These are phyloP conservation scores for Semnornis frantzii DNA, from an alignment of 2,113 vertebrate genomes.

Conservation along the genomic window DNA sequence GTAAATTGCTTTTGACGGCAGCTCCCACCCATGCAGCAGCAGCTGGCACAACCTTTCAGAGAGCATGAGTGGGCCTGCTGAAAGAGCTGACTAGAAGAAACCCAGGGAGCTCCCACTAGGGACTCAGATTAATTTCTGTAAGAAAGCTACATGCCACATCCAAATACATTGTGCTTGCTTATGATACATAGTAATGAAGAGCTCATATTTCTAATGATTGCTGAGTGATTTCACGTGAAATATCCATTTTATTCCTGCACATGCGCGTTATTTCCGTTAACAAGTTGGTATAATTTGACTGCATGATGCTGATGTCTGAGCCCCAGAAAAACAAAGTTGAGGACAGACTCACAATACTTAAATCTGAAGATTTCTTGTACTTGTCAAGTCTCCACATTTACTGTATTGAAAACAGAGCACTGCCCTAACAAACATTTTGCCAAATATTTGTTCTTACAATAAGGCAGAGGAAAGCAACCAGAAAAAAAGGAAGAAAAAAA, in stretches of 20 bases:
- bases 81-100: neutral
- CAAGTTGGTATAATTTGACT: neutral
- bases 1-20: neutral
- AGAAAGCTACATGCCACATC: neutral
- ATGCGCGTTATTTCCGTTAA: neutral
- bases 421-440: neutral
- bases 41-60: neutral
- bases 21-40: neutral
- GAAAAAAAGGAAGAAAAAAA: neutral
- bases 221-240: neutral
- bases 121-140: neutral
- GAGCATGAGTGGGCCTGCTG: neutral
- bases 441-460: neutral
- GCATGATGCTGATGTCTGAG: neutral
- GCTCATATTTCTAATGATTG: neutral
- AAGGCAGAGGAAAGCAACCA: neutral
- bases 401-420: neutral
- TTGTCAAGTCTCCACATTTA: neutral
- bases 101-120: neutral
- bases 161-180: neutral
- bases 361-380: neutral
- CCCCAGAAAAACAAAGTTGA: neutral
- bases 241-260: neutral
- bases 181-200: neutral
- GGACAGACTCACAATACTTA: neutral